Base-by-base conservation (phyloP, 2,797 vertebrate species). In the Schizothorax lantsangensis region DNA sequence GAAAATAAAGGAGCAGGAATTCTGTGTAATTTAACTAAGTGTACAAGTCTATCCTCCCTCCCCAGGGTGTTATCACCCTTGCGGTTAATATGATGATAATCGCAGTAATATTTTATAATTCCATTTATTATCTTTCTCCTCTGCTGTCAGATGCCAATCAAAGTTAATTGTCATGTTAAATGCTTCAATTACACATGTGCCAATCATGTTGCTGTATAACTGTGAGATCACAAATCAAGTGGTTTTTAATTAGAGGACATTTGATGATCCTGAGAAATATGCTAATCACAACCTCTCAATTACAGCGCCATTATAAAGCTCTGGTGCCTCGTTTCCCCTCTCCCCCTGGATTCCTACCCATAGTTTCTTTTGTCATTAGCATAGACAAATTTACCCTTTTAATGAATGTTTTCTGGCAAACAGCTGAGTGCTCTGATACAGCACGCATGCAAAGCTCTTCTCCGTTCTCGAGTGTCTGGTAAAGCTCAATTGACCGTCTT, bases 201-300 rank as follows among this genome's bases (percentile, higher is more conserved):
- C 89, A 91, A 71, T 90, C 87, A 84, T 81, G 79, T 89, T 81
- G 77, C 86, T 74, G 38, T 74, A 82, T 82, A 82, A 89, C 86
- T 71, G 74, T 86, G 73, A 80, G 80, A 83, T 91, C 87, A 64
- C 68, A 68, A 87, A 91, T 91, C 88, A 91, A 88, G 86, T 59
- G 81, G 72, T 77, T 79, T 87, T 90, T 92, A 92, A 91, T 92
- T 92, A 89, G 77, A 89, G 79, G 59, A 91, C 79, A 81, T 68
- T 85, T 47, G 78, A 88, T 89, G 87, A 88, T 89, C 83, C 86
- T 89, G 75, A 88, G 83, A 89, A 91, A 90, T 90, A 90, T 90
- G 89, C 89, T 85, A 92, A 92, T 90, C 80, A 54, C 84, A 43
- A 87, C 54, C 89, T 89, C 83, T 90, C 86, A 91, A 90, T 90